These are phyloP conservation scores for Lanistes nyassanus DNA, from an alignment of 1,140 invertebrate genomes.

Conservation along the genomic window DNA sequence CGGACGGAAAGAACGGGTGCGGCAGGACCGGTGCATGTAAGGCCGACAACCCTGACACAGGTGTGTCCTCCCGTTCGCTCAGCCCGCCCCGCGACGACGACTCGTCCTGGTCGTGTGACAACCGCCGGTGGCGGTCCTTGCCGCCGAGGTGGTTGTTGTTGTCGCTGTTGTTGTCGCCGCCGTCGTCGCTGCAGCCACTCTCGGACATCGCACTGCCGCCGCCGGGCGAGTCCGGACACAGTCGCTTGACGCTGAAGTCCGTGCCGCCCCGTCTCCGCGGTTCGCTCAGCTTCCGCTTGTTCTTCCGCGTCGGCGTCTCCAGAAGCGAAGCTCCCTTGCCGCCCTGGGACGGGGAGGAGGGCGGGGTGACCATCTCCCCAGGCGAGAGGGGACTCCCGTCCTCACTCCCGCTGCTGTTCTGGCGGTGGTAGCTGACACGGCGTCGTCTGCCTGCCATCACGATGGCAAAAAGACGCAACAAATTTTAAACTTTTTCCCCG, in stretches of 20 bases:
- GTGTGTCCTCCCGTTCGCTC: slow-evolving; percentile 37
- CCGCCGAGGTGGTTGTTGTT: slow-evolving; percentile 35
- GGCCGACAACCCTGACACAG: slow-evolving; percentile 34
- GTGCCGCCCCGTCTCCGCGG: slow-evolving; percentile 70
- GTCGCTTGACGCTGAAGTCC: slow-evolving; percentile 60
- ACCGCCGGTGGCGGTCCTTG: slow-evolving; percentile 29
- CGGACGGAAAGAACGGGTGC: slow-evolving; percentile 49
- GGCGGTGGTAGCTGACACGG: not conserved
- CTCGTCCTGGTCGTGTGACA: slow-evolving; percentile 47
- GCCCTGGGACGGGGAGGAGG: slow-evolving; percentile 30
- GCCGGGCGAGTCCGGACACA: slow-evolving; percentile 59
- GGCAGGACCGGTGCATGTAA: slow-evolving; percentile 62
- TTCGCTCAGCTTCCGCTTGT: slow-evolving; percentile 79
- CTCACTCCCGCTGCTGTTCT: slow-evolving; percentile 32
- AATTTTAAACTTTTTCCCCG: too few relatives aligned
- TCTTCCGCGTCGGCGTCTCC: slow-evolving; percentile 60
- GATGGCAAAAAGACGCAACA: too few relatives aligned
- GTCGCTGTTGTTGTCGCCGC: slow-evolving; percentile 26
- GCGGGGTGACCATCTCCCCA: slow-evolving; percentile 26
- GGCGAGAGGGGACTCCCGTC: slow-evolving; percentile 32
- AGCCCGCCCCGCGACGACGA: slow-evolving; percentile 25
- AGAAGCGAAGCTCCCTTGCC: slow-evolving; percentile 29
- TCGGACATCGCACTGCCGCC: slow-evolving; percentile 44
- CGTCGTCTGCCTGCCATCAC: too few relatives aligned
- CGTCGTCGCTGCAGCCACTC: slow-evolving; percentile 52